Conservation (phyloP, 2,888 invertebrate genomes). For the Drosophila aldrichi region DNA sequence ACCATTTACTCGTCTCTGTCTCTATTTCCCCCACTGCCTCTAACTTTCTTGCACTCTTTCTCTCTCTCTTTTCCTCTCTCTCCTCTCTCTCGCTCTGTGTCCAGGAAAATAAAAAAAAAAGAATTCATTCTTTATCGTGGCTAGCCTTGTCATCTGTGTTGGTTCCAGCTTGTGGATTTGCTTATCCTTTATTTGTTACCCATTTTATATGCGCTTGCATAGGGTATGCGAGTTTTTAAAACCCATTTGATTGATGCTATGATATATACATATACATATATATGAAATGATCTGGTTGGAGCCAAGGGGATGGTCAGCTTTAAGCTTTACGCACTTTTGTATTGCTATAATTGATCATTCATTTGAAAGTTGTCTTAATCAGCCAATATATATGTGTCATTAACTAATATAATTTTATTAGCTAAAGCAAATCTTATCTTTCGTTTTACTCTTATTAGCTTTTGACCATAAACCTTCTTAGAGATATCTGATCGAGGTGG, state of each 20-base stretch:
- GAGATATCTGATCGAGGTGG: too few species aligned
- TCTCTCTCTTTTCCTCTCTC: conserved; percentile 9
- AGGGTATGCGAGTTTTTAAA: neutral
- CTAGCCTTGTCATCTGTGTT: conserved; percentile 35
- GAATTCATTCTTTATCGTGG: conserved; percentile 40
- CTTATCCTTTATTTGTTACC: conserved; percentile 15
- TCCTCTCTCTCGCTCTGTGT: neutral
- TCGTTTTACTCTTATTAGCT: too few species aligned
- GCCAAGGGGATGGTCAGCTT: too few species aligned
- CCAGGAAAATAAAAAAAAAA: conserved; percentile 1
- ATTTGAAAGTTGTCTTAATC: too few species aligned
- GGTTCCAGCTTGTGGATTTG: conserved; percentile 20
- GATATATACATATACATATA: neutral
- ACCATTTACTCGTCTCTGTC: conserved; percentile 9
- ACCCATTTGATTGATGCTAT: neutral
- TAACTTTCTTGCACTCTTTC: conserved; percentile 2
- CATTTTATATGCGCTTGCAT: neutral
- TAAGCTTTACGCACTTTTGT: too few species aligned
- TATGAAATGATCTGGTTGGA: neutral
- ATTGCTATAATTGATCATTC: too few species aligned
- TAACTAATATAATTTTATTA: too few species aligned
- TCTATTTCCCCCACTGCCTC: conserved; percentile 2
- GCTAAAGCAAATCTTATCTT: too few species aligned
- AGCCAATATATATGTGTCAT: too few species aligned
- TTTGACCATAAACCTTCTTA: too few species aligned